Base-by-base conservation (phyloP, 1,140 invertebrate genomes). In the Odontomachus brunneus region DNA sequence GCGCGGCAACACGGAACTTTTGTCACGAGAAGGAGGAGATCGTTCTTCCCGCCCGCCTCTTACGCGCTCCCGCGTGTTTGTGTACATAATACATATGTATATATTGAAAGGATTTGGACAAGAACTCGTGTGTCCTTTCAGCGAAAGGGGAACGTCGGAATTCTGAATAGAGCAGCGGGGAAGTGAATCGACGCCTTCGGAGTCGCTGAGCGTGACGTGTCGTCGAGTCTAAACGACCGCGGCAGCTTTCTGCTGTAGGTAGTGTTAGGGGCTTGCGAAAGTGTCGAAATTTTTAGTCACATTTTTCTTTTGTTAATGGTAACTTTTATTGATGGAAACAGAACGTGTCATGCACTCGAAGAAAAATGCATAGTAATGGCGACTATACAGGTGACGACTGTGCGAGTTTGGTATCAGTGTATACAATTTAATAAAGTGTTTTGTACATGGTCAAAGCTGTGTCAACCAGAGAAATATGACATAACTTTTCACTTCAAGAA, bases 61-160 rank as follows among this genome's bases (percentile, higher is more conserved):
- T 80, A 33, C 82, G 57, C 73, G 66, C 62, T 88, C 75, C 24
- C 60, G 48, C 53, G 11, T 19, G 22, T 19, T 19, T 55, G 65
- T 71, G 53, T 80, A 81, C 82, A 71, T 63, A 55, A 60, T 67
- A 71, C 65, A 74, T 74, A 76, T 60, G 86, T 83, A 89, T 83
- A 69, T 84, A 90, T 90, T 82, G 89, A 89, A 90, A 88, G 84
- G 89, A 90, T 90, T 88, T 78, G 59, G 86, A 86, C 89, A 87
- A 90, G 89, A 87, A 88, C 73, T 62, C 84, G 60, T 63, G 69
- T 72, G 65, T 82, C 85, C 71, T 80, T 15, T 71, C 72, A 29
- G 51, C 53, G 33, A 63, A 62, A 67, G 22, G 69, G 53, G 60
- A 73, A 82, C 14, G 29, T 57, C 67, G 57, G 53, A 11, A 24